A percentile compares a stretch with the other conserved stretches of the same genome.
These are phyloP conservation scores for Cheilosia soror DNA, from an alignment of 2,888 invertebrate genomes.

Conservation along the genomic window DNA sequence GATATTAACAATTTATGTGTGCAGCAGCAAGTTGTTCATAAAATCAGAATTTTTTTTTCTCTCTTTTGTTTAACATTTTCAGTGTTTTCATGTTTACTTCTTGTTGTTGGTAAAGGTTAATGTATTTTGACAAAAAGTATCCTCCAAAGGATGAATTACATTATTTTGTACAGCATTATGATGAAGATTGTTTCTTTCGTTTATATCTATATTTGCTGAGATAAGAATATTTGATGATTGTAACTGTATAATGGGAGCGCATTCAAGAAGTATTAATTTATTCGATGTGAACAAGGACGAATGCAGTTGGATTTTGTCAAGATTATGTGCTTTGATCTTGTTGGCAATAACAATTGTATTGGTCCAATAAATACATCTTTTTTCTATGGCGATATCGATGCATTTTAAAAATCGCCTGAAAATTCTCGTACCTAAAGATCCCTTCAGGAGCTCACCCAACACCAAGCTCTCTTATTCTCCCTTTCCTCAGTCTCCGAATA, in stretches of 20 bases:
- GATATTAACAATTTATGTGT: conserved; percentile 62
- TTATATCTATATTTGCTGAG: conserved; percentile 7
- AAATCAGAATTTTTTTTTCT: conserved; percentile 12
- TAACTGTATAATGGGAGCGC: conserved; percentile 18
- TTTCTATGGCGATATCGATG: too few relatives aligned
- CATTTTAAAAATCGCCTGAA: too few relatives aligned
- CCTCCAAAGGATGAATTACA: conserved; percentile 44
- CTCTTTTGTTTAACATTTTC: not conserved
- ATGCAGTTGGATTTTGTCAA: not conserved
- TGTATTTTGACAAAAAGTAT: conserved; percentile 56
- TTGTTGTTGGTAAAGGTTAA: conserved; percentile 32
- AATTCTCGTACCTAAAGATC: too few relatives aligned
- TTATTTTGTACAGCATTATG: conserved; percentile 27
- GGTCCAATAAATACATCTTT: conserved; percentile 2
- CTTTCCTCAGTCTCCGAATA: too few relatives aligned
- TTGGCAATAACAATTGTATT: conserved; percentile 20
- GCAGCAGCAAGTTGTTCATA: conserved; percentile 42
- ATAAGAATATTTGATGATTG: conserved; percentile 23
- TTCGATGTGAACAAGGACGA: not conserved
- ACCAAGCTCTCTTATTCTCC: too few relatives aligned
- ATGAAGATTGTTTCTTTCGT: not conserved
- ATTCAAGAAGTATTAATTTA: conserved; percentile 14
- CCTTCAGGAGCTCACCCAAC: too few relatives aligned
- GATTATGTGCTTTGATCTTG: conserved; percentile 4
- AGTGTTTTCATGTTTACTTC: not conserved